Base-by-base conservation (phyloP, 2,113 vertebrate genomes). In the Clarias magur region DNA sequence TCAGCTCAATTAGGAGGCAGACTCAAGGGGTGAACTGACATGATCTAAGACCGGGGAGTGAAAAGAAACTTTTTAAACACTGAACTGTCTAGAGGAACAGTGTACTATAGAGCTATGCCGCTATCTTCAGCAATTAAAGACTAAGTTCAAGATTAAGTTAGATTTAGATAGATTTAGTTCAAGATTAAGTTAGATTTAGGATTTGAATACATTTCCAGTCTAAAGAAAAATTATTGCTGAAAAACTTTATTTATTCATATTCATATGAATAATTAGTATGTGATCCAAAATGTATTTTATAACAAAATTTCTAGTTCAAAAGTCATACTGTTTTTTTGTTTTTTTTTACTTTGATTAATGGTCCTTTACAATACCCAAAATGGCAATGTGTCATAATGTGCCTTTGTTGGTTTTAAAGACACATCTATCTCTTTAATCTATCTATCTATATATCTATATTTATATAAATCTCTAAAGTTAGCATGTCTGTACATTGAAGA, bases 1-100 rank as follows among this genome's bases (percentile, higher is more conserved):
- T 84, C 84, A 83, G 82, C 85, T 89, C 75, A 84, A 86, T 87
- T 87, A 82, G 56, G 63, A 83, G 72, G 12, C 79, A 82, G 42
- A 84, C 34, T 34, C 56, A 73, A 57, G 70, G 27, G 10, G 56
- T 21, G 27, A 63, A 30, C 59, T 67, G 60, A 60, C 12, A 82
- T 72, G 80, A 75, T 76, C 80, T 83, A 27, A 75, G 68, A 75
- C 16, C 27, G 60, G 84, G 56, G 57, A 80, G 65, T 59, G 70
- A 72, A 82, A 81, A 86, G 73, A 86, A 85, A 86, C 80, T 79
- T 88, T 80, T 79, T 30, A 56, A 85, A 72, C 48, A 63, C 84
- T 86, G 56, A 67, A 82, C 57, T 78, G 25, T 11, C 75, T 70
- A 38, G 56, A 85, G 13, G 75, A 23, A 53, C 48, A 86, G 80